Conservation (phyloP, 2,113 vertebrate genomes). For the Eretmodus cyanostictus region DNA sequence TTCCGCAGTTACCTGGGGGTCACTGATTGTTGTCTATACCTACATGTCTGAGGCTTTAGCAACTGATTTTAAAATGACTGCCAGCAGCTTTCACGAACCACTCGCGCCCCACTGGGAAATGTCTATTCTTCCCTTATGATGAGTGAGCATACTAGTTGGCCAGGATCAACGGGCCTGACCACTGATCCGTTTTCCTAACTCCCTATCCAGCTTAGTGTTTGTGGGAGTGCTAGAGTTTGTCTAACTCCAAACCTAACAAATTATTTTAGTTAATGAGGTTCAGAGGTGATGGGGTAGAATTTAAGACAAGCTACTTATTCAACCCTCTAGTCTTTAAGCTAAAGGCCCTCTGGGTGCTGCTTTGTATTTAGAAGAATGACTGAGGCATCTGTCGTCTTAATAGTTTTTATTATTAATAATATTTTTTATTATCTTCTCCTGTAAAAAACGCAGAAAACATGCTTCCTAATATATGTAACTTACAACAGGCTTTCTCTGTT, state of each 20-base stretch:
- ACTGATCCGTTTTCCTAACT: not conserved
- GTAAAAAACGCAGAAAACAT: not conserved
- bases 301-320: not conserved
- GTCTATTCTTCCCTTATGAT: not conserved
- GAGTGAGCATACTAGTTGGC: not conserved
- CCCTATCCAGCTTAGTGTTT: not conserved
- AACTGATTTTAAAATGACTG: not conserved
- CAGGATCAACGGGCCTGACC: accelerated
- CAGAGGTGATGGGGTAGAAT: not conserved
- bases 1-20: accelerated
- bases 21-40: not conserved
- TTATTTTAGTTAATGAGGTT: not conserved
- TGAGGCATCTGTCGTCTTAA: not conserved
- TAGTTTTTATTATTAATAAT: not conserved
- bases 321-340: not conserved
- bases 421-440: not conserved
- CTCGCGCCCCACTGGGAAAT: not conserved
- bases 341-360: not conserved
- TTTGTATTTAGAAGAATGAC: not conserved
- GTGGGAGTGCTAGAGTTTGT: not conserved
- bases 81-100: not conserved
- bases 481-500: not conserved
- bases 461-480: not conserved
- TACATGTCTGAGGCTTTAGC: not conserved
- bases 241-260: not conserved